Evolutionary conservation across 2,797 vertebrate species (phyloP).

Genomic region (Poecilia velifera): DNA sequence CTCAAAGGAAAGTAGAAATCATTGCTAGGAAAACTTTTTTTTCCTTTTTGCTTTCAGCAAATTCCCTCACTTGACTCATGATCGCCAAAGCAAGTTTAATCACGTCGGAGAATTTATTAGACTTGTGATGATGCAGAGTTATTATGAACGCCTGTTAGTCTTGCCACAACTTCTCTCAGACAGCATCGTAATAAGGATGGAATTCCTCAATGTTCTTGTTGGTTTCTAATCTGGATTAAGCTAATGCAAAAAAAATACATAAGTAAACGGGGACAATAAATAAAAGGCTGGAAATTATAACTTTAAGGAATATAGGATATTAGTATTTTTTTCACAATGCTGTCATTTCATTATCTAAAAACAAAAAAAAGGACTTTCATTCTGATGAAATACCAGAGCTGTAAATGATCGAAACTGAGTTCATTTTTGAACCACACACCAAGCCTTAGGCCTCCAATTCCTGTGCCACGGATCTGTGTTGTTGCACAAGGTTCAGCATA

Average conservation of each 20-base stretch:
- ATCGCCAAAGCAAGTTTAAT: slow-evolving; percentile 61
- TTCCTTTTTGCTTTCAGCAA: slow-evolving; percentile 42
- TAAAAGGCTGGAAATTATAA: neutral
- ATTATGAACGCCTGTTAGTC: slow-evolving; percentile 3
- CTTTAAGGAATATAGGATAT: neutral
- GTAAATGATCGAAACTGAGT: neutral
- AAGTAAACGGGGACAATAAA: neutral
- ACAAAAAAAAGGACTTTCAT: neutral
- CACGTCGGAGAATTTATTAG: slow-evolving; percentile 48
- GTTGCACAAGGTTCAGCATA: neutral
- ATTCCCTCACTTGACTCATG: slow-evolving; percentile 65
- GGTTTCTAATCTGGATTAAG: slow-evolving; percentile 1
- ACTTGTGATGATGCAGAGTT: neutral
- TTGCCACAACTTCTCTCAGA: neutral
- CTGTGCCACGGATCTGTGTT: neutral
- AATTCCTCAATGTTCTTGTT: neutral
- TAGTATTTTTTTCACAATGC: neutral
- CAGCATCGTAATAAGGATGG: neutral
- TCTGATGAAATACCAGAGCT: neutral
- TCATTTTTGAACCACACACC: neutral
- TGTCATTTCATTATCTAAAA: neutral
- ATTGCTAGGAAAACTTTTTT: slow-evolving; percentile 4
- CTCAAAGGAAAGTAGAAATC: neutral
- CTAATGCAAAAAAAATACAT: neutral
- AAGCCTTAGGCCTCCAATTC: neutral